Evolutionary conservation across 2,888 invertebrate genomes (phyloP).

Genomic region (Dolomedes plantarius): DNA sequence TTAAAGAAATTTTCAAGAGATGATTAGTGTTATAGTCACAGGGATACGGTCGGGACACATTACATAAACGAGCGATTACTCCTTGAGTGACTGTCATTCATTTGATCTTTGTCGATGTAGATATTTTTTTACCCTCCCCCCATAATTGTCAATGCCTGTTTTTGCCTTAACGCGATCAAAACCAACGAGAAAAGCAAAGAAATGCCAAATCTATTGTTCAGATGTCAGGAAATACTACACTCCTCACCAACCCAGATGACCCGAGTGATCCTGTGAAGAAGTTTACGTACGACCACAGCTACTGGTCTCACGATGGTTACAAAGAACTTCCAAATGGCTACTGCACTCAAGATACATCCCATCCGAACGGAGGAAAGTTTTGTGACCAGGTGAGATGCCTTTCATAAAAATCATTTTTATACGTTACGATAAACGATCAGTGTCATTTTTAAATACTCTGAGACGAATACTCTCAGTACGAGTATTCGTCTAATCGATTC

Average conservation of each 20-base stretch:
- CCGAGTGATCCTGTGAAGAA: conserved; percentile 77
- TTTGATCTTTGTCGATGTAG: too few relatives aligned
- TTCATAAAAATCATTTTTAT: not conserved
- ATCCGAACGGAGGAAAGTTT: conserved; percentile 78
- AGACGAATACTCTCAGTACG: too few relatives aligned
- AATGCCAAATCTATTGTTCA: conserved; percentile 78
- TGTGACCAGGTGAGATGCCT: conserved; percentile 79
- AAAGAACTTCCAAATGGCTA: conserved; percentile 78
- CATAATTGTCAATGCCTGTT: too few relatives aligned
- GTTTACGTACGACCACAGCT: conserved; percentile 80
- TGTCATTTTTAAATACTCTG: too few relatives aligned
- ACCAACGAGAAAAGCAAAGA: conserved; percentile 79
- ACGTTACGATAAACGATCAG: not conserved
- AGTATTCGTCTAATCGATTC: too few relatives aligned
- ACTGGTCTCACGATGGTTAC: conserved; percentile 81
- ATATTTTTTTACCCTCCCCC: too few relatives aligned
- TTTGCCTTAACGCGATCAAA: conserved; percentile 75
- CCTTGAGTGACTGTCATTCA: too few relatives aligned
- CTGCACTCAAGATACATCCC: conserved; percentile 76
- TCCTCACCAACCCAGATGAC: conserved; percentile 78
- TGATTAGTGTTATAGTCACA: too few relatives aligned
- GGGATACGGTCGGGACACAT: too few relatives aligned
- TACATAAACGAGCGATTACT: too few relatives aligned
- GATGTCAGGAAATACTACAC: conserved; percentile 78
- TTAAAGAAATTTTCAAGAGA: too few relatives aligned